Evolutionary conservation across 2,888 invertebrate species (phyloP), one percentile per base, ranked within the genome.

Genomic region (Eulithis testata): DNA sequence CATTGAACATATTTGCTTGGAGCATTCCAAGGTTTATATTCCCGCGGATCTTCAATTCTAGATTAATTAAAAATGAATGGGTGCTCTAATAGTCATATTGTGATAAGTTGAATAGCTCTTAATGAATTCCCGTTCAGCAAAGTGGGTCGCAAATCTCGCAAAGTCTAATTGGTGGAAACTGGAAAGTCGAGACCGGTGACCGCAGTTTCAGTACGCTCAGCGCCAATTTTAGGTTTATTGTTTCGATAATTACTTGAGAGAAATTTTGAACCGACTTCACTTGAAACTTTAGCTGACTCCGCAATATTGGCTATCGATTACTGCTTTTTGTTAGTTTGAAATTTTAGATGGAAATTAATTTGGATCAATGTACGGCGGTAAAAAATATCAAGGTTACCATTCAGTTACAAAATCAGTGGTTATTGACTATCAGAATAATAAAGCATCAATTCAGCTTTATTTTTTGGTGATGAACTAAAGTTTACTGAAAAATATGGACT

Each of bases 151-250:
- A 56, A 66, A 62, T 66, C 66, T 66, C 62, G 59, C 62, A 84
- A 85, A 88, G 83, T 84, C 83, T 90, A 89, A 89, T 89, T 89
- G 87, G 84, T 84, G 84, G 85, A 81, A 86, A 89, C 82, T 86
- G 84, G 85, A 81, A 86, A 89, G 83, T 86, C 84, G 81, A 77
- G 88, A 87, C 87, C 85, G 80, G 87, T 87, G 87, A 88, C 89
- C 88, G 84, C 86, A 76, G 80, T 80, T 82, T 79, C 81, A 81
- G 84, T 80, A 82, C 58, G 65, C 79, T 65, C 82, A 85, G 87
- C 87, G 84, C 86, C 84, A 91, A 90, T 91, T 91, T 90, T 86
- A 88, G 85, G 83, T 90, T 90, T 88, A 91, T 92, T 91, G 91
- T 92, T 89, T 89, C 87, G 80, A 87, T 91, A 91, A 92, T 91